Base-by-base conservation (phyloP, 2,888 invertebrate species). In the Neoascia interrupta region DNA sequence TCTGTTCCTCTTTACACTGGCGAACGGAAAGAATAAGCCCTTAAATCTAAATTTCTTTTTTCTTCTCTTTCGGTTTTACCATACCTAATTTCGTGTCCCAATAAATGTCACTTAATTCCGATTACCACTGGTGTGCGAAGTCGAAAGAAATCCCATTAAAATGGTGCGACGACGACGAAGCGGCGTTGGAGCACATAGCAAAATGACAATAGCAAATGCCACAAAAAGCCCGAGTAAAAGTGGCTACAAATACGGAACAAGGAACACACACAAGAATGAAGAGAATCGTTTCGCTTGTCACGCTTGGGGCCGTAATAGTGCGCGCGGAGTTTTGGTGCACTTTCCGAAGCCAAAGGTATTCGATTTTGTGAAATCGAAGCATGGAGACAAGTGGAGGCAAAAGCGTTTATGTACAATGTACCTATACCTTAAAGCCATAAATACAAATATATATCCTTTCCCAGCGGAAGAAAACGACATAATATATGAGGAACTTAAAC, bases 21-120 rank as follows among this genome's bases (percentile, higher is more conserved):
- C 72, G 8, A 43, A 28, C 15, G 39, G 56, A 64, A 75, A 37
- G 63, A 47, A 47, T 60, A 60, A 72, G 60, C 64, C 47, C 64
- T 72, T 64, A 64, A 72, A 72, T 64, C 60, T 56, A 61, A 49
- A 69, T 49, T 51, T 37, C 34, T n/a, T 31, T 28, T 34, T 6
- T 19, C 34, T 49, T 31, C 21, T n/a, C 8, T 10, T 39, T 16
- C 49, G 19, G 51, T 31, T 37, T 58, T 63, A 6, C 51, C 69
- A 56, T 53, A 70, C 56, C 64, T 74, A 69, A 53, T 66, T 69
- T 51, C 45, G 63, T 74, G 66, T 74, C 47, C 60, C 73, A 81
- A 82, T 82, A 81, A 81, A 82, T 81, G 81, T 82, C 81, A 81
- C 72, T 81, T 82, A 81, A 69, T 74, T 70, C 81, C 66, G 70